phyloP scores from a whole-genome alignment of 2,888 invertebrate genomes.

The Drosophila colorata region DNA sequence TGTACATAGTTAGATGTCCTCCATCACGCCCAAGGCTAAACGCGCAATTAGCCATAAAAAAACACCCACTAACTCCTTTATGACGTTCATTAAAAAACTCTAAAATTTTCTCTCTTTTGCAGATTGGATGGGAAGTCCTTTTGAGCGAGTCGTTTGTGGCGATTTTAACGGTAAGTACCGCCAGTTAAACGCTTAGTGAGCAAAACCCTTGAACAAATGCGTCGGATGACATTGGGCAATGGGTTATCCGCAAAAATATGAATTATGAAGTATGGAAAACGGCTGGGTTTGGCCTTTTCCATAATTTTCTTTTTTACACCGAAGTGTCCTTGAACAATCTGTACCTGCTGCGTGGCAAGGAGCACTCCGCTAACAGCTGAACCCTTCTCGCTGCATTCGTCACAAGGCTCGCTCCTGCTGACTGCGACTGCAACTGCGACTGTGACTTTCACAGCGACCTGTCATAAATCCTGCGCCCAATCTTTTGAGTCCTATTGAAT shows the following conservation, averaged over 20 bases:
- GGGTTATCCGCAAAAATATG: conserved; percentile 71
- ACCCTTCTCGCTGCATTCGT: conserved; percentile 67
- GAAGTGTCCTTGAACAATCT: conserved; percentile 57
- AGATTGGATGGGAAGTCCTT: conserved; percentile 98
- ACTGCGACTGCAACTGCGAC: neutral
- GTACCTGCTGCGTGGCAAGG: conserved; percentile 55
- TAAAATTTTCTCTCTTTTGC: conserved; percentile 77
- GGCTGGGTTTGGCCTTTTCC: conserved; percentile 18
- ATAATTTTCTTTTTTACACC: conserved; percentile 42
- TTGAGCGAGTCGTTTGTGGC: conserved; percentile 97
- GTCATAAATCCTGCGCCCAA: conserved; percentile 60
- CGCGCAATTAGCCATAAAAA: conserved; percentile 27
- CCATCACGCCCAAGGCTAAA: conserved; percentile 51
- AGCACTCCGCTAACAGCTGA: conserved; percentile 32
- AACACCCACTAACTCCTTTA: conserved; percentile 30
- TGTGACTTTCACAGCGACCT: conserved; percentile 43
- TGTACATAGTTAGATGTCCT: conserved; percentile 23
- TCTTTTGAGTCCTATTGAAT: conserved; percentile 6
- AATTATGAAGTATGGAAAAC: conserved; percentile 36
- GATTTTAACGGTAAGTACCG: conserved; percentile 93
- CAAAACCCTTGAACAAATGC: conserved; percentile 57
- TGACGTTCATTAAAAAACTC: conserved; percentile 16
- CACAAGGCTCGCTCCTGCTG: conserved; percentile 60
- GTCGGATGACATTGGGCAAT: conserved; percentile 70
- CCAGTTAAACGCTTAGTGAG: conserved; percentile 26